Evolutionary conservation across 2,888 invertebrate genomes (phyloP), one percentile per base, ranked within the genome.

Genomic region (Caenorhabditis angaria): DNA sequence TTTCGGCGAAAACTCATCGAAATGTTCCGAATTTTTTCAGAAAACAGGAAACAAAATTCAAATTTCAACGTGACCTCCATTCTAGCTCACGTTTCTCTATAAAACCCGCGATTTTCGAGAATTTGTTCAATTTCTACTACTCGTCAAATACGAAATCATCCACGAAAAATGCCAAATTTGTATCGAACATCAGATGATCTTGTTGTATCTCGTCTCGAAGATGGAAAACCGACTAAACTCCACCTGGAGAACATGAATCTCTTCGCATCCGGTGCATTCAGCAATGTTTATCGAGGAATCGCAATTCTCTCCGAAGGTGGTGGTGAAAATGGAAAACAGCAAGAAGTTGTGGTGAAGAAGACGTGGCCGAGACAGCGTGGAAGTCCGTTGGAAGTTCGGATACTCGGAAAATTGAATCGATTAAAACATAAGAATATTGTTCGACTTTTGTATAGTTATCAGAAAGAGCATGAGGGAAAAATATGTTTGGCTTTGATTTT

Each of bases 391-490:
- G 70, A 74, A 32, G 64, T 70, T 32, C 91, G 97, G 83, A 97
- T 99, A 90, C 96, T 99, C 69, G 92, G 93, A 84, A 97, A 97
- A 81, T 89, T 99, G 56, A 95, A 97, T 88, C 90, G 94, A 18
- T 88, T 97, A 0, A 95, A 95, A 88, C 95, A 97, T 89, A 96
- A 97, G 85, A 97, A 99, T 89, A 95, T 99, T 1, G 95, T 97
- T 0, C 94, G 94, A 88, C 91, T 99, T 24, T 93, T 97, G 70
- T 97, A 97, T 90, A 96, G 97, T 69, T 97, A 97, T 54, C 63
- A 69, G 55, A 77, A 70, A 22, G 54, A 65, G 3, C 68, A 80
- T 56, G 71, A 71, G 10, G 65, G 60, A 4, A 47, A 54, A 32
- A 54, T 67, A 14, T 78, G 80, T 64, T 69, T 74, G 32, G 70